Evolutionary conservation across 2,113 vertebrate species (phyloP).

Genomic region (Siniperca knerii): DNA sequence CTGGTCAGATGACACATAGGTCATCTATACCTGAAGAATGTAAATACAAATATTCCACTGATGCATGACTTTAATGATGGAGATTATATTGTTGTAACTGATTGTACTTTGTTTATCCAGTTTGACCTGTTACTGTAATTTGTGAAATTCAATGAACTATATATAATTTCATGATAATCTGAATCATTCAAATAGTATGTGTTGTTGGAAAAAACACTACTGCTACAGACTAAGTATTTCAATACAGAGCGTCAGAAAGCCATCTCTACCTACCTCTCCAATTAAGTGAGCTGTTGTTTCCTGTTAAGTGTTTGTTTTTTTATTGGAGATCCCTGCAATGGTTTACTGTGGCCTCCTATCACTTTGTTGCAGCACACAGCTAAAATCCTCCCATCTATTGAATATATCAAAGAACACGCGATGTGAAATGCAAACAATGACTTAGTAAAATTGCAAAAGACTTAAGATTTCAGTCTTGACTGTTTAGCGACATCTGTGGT

Average conservation of each 20-base stretch:
- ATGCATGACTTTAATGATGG: constrained; percentile 71
- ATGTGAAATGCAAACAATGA: not conserved
- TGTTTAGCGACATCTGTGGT: not conserved
- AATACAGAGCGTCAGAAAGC: constrained; percentile 61
- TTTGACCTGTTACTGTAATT: constrained; percentile 76
- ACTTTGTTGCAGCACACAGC: constrained; percentile 30
- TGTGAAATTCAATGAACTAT: constrained; percentile 59
- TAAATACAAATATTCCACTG: constrained; percentile 74
- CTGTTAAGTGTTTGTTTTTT: constrained; percentile 40
- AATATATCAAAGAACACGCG: not conserved
- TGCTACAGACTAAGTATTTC: constrained; percentile 64
- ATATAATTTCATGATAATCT: constrained; percentile 53
- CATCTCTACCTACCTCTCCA: constrained; percentile 78
- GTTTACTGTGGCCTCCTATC: constrained; percentile 8
- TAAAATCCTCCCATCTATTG: constrained; percentile 14
- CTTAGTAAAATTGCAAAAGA: not conserved
- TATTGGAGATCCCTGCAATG: constrained; percentile 32
- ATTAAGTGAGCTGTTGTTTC: constrained; percentile 60
- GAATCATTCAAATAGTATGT: constrained; percentile 62
- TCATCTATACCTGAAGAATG: constrained; percentile 71
- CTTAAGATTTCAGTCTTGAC: not conserved
- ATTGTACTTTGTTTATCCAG: constrained; percentile 62
- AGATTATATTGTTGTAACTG: constrained; percentile 51
- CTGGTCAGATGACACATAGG: constrained; percentile 75
- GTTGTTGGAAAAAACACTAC: constrained; percentile 64